These are phyloP conservation scores for Papilio gigon DNA, from an alignment of 2,888 invertebrate species.

Conservation along the genomic window DNA sequence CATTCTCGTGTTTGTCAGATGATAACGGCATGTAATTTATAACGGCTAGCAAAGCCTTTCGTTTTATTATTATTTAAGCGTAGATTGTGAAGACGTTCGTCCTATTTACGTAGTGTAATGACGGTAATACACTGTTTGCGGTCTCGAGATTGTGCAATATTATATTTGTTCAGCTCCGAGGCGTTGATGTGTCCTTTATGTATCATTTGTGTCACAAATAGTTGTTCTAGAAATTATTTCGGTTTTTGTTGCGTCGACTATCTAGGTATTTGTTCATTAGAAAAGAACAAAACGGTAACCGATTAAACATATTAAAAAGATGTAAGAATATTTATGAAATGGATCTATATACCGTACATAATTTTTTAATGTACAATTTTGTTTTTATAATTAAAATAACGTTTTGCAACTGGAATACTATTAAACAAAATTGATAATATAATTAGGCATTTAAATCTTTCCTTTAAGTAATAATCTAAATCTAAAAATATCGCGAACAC, in stretches of 20 bases:
- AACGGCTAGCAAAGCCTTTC: slow-evolving; percentile 72
- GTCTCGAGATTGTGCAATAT: slow-evolving; percentile 65
- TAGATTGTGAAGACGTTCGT: slow-evolving; percentile 63
- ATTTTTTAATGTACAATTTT: too few relatives aligned
- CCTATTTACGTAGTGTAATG: slow-evolving; percentile 64
- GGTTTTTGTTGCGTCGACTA: too few relatives aligned
- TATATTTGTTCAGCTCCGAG: slow-evolving; percentile 43
- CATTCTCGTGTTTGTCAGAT: slow-evolving; percentile 65
- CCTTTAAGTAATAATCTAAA: too few relatives aligned
- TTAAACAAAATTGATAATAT: neutral
- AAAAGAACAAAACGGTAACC: too few relatives aligned
- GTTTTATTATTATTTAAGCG: slow-evolving; percentile 75
- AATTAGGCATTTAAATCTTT: neutral
- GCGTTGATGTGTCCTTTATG: slow-evolving; percentile 56
- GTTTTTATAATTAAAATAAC: too few relatives aligned
- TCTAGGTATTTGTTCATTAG: too few relatives aligned
- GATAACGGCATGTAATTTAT: slow-evolving; percentile 74
- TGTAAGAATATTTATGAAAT: too few relatives aligned
- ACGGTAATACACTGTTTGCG: slow-evolving; percentile 54
- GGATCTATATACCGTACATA: too few relatives aligned
- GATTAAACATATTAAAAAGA: too few relatives aligned
- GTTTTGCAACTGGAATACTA: too few relatives aligned
- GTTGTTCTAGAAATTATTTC: slow-evolving; percentile 10
- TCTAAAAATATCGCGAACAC: too few relatives aligned
- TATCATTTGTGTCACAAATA: slow-evolving; percentile 30